Percentiles rank a stretch among this genome's conserved stretches.
Evolutionary conservation across 2,113 vertebrate genomes (phyloP).

Genomic region (Aptenodytes patagonicus): DNA sequence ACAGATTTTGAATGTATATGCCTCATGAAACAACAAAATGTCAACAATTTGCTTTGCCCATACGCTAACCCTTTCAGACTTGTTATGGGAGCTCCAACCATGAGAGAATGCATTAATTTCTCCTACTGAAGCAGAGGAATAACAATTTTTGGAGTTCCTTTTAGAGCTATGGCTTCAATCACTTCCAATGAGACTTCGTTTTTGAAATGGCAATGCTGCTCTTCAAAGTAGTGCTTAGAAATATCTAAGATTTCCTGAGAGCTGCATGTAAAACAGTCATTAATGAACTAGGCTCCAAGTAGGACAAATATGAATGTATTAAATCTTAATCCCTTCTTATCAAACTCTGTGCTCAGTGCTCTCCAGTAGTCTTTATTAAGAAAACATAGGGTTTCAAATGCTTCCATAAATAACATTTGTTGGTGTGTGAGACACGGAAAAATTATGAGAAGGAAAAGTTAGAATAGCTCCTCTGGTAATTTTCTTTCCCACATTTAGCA

Average conservation of each 20-base stretch:
- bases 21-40: background rate
- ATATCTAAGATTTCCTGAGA: background rate
- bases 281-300: slow-evolving; percentile 4
- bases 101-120: slow-evolving; percentile 1
- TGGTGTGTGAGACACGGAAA: background rate
- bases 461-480: background rate
- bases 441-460: background rate
- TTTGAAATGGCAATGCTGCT: background rate
- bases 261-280: background rate
- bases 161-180: background rate
- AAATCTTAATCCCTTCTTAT: slow-evolving; percentile 23
- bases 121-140: background rate
- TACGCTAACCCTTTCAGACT: background rate
- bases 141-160: background rate
- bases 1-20: background rate
- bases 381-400: background rate
- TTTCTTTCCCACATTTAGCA: background rate
- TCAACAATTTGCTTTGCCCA: background rate
- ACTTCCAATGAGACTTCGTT: background rate
- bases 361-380: background rate
- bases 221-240: background rate
- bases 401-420: background rate
- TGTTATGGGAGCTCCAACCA: background rate
- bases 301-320: slow-evolving; percentile 18
- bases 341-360: background rate